Base-by-base conservation (phyloP, 2,888 invertebrate species). In the Oscheius sp. region DNA sequence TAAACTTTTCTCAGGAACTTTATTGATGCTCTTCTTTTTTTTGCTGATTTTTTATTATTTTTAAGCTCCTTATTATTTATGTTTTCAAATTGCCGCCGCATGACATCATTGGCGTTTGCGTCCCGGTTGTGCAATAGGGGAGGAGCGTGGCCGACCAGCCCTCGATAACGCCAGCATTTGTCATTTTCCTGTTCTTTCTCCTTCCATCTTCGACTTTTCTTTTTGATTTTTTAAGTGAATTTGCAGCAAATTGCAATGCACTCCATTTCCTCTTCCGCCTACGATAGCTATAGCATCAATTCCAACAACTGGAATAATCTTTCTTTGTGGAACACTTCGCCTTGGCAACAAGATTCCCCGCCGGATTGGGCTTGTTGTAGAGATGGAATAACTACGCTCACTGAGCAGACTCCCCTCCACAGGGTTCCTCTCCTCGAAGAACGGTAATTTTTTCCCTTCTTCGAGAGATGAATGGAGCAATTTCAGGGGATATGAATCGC, bases 401-500 rank as follows among this genome's bases (percentile, higher is more conserved):
- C 12, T 27, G 55, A 55, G 20, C 17, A 10, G n/a, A 6, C 55
- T 20, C 55, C 55, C 4, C 23, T 20, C 34, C 55, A 55, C 34
- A 55, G 55, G 34, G 15, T 55, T 5, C 55, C 55, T 8, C 20
- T 55, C 17, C 17, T 55, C 2, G 34, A 55, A 4, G 55, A 55
- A 55, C 55, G 55, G 55, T 55, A 46, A 46, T 17, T 17, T 48
- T 48, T 25, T 48, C 20, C 15, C 48, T 48, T 48, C 12, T 20
- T 20, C 25, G 3, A 23, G 3, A 17, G 20, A 3, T 25, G 3
- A 42, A 42, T 48, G 3, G 10, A 48, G 33, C 2, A 8, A 4
- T 61, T 61, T 61, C 61, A 61, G 61, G 27, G 61, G 61, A 27
- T 31, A 61, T 61, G 61, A 61, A 31, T n/a, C 61, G 45, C 61